Evolutionary conservation across 2,113 vertebrate genomes (phyloP), one percentile per base, ranked within the genome.

Genomic region (Cepphus grylle): DNA sequence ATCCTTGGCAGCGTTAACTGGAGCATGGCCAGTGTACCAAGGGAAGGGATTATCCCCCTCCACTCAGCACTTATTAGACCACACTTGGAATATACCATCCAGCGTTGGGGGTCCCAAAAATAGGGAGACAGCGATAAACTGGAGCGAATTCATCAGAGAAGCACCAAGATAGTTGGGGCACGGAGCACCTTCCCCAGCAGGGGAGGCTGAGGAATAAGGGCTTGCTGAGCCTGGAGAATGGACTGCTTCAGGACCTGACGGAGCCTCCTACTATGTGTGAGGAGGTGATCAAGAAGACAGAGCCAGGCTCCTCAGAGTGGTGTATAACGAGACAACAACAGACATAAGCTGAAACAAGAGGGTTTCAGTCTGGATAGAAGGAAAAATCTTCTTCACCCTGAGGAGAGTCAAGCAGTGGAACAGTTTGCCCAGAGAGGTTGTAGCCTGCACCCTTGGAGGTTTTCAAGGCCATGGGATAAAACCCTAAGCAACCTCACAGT

Each of bases 201-300:
- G 9, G 17, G 45, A 52, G 45, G 21, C 12, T 59, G 43, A 81
- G 18, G 43, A 27, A 38, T 9, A 5, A 38, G 11, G 43, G 11
- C 34, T 56, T 29, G 52, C 34, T 52, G 40, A 52, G 42, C 25
- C 30, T 17, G 15, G 16, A 87, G 55, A 69, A 58, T 9, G 12
- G 36, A 22, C 11, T 26, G 36, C 38, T 69, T 47, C 61, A n/a
- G 43, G 14, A 74, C 23, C 49, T 32, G 50, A 49, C 3, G 36
- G 62, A 74, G 30, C 8, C 4, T 27, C 43, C 19, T 8, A 9
- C 3, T 9, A 36, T 21, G 40, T 40, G 21, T 0, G 0, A 36
- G 40, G 32, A 43, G 20, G 25, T 18, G 18, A 55, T n/a, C 16
- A 73, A 45, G 25, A 72, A 0, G 4, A 27, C 40, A 66, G 61